Percentiles rank a stretch among this genome's conserved stretches.
phyloP scores from a whole-genome alignment of 2,888 invertebrate genomes.

The Hirtodrosophila alboralis region DNA sequence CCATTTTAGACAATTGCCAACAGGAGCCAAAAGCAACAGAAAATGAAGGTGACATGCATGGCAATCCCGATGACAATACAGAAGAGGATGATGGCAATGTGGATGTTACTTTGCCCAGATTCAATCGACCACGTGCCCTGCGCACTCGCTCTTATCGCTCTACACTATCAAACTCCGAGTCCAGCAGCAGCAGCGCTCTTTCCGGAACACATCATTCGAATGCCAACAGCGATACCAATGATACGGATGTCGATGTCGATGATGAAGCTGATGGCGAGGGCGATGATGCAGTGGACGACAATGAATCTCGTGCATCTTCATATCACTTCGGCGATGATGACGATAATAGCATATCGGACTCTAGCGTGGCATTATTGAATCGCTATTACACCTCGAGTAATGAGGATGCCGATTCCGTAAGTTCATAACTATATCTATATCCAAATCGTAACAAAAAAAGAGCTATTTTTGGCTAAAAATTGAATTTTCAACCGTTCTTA shows the following conservation, averaged over 20 bases:
- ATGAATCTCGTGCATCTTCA: conserved; percentile 21
- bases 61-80: not conserved
- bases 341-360: conserved; percentile 27
- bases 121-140: conserved; percentile 25
- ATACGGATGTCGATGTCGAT: conserved; percentile 26
- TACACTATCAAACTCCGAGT: not conserved
- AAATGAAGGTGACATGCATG: not conserved
- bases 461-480: no score
- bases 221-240: conserved; percentile 10
- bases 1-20: not conserved
- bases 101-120: conserved; percentile 8
- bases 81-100: conserved; percentile 1
- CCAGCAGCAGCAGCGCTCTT: not conserved
- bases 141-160: conserved; percentile 44
- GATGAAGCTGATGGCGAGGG: not conserved
- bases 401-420: conserved; percentile 46
- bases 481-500: no score
- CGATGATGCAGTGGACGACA: conserved; percentile 1
- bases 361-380: conserved; percentile 17
- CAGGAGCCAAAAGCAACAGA: no score
- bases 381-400: conserved; percentile 23
- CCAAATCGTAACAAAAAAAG: no score
- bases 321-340: conserved; percentile 2
- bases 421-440: conserved; percentile 7
- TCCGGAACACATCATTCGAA: no score